Percentiles rank a stretch among this genome's conserved stretches.
Evolutionary conservation across 2,888 invertebrate species (phyloP).

Genomic region (Drosophila robusta): DNA sequence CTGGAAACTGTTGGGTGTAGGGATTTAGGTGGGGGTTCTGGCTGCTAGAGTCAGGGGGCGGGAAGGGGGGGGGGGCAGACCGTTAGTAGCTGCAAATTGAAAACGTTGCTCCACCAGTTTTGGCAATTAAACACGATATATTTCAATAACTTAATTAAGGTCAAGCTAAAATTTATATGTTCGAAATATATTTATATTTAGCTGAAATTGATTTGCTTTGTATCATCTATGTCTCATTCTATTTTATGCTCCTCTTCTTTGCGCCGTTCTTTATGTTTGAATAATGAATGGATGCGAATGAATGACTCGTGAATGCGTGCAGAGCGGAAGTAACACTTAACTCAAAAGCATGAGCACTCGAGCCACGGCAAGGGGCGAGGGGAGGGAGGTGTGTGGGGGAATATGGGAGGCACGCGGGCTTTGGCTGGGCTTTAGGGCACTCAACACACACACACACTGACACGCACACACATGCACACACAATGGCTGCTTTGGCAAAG

Average conservation of each 20-base stretch:
- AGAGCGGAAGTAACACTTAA: constrained; percentile 76
- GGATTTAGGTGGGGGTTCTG: not conserved
- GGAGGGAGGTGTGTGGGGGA: not conserved
- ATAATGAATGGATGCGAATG: constrained; percentile 65
- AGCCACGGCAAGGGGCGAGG: constrained; percentile 1
- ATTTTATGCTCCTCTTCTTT: constrained; percentile 7
- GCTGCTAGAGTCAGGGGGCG: not conserved
- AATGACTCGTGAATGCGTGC: constrained; percentile 60
- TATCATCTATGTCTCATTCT: constrained; percentile 6
- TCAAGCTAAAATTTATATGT: not conserved
- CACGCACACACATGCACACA: constrained; percentile 12
- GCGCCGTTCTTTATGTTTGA: constrained; percentile 24
- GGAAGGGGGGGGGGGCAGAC: not conserved
- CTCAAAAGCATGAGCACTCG: constrained; percentile 56
- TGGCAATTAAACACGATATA: constrained; percentile 19
- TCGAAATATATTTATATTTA: not conserved
- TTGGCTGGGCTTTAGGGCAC: constrained; percentile 22
- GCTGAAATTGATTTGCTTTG: constrained; percentile 3
- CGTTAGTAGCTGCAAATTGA: constrained; percentile 14
- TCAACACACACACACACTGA: constrained; percentile 34
- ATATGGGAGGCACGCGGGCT: not conserved
- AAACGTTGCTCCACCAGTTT: constrained; percentile 28
- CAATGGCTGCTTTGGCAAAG: constrained; percentile 47
- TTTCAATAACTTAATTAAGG: constrained; percentile 35
- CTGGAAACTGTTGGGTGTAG: constrained; percentile 8